Conservation (phyloP, 2,797 vertebrate species). For the Netta rufina region DNA sequence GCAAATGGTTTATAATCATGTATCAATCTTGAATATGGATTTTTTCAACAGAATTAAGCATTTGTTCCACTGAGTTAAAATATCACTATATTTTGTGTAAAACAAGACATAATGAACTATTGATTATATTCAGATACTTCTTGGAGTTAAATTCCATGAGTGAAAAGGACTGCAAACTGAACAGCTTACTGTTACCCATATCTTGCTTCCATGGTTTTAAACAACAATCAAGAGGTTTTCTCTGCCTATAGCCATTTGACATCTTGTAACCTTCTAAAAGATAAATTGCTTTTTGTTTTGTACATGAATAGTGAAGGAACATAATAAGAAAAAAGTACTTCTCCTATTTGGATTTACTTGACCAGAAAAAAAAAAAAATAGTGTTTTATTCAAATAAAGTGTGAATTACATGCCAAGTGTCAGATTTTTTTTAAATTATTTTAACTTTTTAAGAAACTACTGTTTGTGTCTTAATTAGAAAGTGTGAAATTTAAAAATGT, state of each 20-base stretch:
- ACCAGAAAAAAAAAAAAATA: not conserved
- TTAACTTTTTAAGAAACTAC: not conserved
- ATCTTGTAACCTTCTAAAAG: not conserved
- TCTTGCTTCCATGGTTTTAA: not conserved
- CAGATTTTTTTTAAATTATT: not conserved
- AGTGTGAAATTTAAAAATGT: not conserved
- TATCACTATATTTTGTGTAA: not conserved
- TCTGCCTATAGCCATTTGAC: not conserved
- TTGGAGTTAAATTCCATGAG: not conserved
- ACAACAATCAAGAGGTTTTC: not conserved
- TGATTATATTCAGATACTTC: not conserved
- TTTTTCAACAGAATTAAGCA: not conserved
- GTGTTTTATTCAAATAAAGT: not conserved
- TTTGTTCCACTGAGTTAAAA: not conserved
- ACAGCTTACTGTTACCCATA: not conserved
- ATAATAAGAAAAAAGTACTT: not conserved
- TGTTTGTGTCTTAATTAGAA: not conserved
- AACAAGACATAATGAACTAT: not conserved
- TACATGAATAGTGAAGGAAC: not conserved
- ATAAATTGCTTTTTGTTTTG: not conserved
- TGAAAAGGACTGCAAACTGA: not conserved
- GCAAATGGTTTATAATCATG: not conserved
- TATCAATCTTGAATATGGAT: not conserved
- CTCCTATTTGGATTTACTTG: constrained; percentile 1
- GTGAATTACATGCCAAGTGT: not conserved